Percentiles rank a stretch among this genome's conserved stretches.
These are phyloP conservation scores for Tinea pellionella DNA, from an alignment of 2,888 invertebrate species.

Conservation along the genomic window DNA sequence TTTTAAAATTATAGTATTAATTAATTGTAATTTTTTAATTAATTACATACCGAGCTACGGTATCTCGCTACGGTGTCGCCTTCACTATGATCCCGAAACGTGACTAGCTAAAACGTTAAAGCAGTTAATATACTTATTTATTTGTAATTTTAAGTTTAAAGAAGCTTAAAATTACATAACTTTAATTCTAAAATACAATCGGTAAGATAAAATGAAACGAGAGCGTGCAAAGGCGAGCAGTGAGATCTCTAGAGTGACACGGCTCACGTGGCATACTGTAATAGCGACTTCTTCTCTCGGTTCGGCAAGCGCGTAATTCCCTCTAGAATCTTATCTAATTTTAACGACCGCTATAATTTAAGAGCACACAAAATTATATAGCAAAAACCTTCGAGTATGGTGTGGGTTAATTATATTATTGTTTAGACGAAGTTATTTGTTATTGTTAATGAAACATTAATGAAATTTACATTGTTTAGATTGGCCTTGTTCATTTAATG, in stretches of 20 bases:
- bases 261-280: conserved; percentile 4
- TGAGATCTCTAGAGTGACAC: not conserved
- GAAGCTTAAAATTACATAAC: not conserved
- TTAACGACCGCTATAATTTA: conserved; percentile 6
- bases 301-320: conserved; percentile 1
- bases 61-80: too few relatives aligned
- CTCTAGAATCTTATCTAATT: conserved; percentile 5
- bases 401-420: not conserved
- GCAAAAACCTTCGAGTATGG: conserved; percentile 33
- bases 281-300: conserved; percentile 1
- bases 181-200: not conserved
- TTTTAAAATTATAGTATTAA: too few relatives aligned
- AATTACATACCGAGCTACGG: too few relatives aligned
- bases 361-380: conserved; percentile 23
- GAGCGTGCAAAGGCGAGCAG: not conserved
- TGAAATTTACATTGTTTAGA: not conserved
- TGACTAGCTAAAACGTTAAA: too few relatives aligned
- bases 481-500: not conserved
- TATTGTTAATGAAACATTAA: not conserved
- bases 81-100: too few relatives aligned
- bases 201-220: not conserved
- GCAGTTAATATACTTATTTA: not conserved
- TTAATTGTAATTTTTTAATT: too few relatives aligned
- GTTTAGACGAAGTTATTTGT: not conserved
- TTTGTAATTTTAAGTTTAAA: too few relatives aligned